Conservation (phyloP, 2,888 invertebrate species). For the Sympetrum striolatum region DNA sequence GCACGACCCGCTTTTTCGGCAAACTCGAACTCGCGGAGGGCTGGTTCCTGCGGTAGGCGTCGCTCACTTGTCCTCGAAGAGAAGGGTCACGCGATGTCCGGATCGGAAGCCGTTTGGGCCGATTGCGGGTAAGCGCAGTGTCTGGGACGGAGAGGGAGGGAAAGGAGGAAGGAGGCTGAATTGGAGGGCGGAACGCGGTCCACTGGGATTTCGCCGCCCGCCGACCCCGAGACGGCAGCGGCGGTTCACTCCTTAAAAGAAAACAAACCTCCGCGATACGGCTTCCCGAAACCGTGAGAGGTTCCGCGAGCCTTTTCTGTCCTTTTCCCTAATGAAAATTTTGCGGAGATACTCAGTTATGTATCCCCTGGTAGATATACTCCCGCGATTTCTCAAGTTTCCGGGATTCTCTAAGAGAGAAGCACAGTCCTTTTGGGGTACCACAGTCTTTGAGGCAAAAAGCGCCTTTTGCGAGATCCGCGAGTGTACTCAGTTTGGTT, state of each 20-base stretch:
- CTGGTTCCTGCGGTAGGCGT: constrained; percentile 14
- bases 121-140: neutral
- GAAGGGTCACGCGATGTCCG: constrained; percentile 41
- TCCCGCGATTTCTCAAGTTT: no score
- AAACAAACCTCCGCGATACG: neutral
- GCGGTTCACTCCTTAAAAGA: neutral
- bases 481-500: neutral
- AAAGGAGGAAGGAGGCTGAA: neutral
- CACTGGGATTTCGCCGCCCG: neutral
- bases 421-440: neutral
- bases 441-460: neutral
- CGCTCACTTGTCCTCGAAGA: constrained; percentile 19
- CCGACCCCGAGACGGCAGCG: neutral
- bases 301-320: neutral
- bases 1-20: constrained; percentile 24
- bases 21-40: constrained; percentile 29
- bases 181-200: neutral
- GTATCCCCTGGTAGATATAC: no score
- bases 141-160: neutral
- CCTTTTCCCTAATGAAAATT: neutral
- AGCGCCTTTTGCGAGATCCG: no score
- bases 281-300: neutral
- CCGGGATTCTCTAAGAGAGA: neutral
- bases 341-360: neutral
- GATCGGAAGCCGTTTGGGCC: constrained; percentile 20